A percentile compares a stretch with the other conserved stretches of the same genome.
Evolutionary conservation across 2,113 vertebrate genomes (phyloP).

Genomic region (Epinephelus lanceolatus): DNA sequence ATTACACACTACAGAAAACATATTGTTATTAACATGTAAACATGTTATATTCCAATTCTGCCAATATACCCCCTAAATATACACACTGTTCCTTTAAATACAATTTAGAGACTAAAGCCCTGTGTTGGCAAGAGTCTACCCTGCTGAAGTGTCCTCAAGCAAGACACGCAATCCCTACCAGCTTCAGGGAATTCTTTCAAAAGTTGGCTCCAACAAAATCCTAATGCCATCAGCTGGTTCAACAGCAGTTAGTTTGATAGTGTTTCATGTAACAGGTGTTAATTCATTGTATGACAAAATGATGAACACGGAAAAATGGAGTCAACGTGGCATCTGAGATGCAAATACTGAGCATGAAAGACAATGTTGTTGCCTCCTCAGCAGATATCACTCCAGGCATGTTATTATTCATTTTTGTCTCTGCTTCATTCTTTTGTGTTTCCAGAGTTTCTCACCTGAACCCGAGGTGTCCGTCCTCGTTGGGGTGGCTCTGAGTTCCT

Average conservation of each 20-base stretch:
- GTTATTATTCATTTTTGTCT: not conserved
- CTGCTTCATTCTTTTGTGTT: not conserved
- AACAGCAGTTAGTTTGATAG: not conserved
- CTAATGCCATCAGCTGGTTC: not conserved
- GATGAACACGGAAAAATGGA: not conserved
- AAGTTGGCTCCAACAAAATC: not conserved
- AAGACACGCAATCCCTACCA: not conserved
- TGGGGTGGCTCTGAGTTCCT: constrained; percentile 89
- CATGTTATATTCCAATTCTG: too few species aligned
- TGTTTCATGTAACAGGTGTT: too few species aligned
- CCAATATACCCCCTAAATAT: too few species aligned
- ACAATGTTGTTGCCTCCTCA: not conserved
- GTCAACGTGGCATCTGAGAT: not conserved
- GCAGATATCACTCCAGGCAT: too few species aligned
- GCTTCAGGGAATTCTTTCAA: not conserved
- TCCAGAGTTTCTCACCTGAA: constrained; percentile 87
- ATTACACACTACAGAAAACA: too few species aligned
- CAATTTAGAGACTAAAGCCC: not conserved
- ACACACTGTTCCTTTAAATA: too few species aligned
- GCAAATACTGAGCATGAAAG: not conserved
- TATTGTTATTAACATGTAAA: too few species aligned
- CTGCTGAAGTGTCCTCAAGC: not conserved
- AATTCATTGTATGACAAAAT: not conserved
- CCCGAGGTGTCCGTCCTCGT: constrained; percentile 94
- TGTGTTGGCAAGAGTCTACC: not conserved